Percentiles rank a stretch among this genome's conserved stretches.
Conservation (phyloP, 2,797 vertebrate genomes). For the Holocentrus rufus region DNA sequence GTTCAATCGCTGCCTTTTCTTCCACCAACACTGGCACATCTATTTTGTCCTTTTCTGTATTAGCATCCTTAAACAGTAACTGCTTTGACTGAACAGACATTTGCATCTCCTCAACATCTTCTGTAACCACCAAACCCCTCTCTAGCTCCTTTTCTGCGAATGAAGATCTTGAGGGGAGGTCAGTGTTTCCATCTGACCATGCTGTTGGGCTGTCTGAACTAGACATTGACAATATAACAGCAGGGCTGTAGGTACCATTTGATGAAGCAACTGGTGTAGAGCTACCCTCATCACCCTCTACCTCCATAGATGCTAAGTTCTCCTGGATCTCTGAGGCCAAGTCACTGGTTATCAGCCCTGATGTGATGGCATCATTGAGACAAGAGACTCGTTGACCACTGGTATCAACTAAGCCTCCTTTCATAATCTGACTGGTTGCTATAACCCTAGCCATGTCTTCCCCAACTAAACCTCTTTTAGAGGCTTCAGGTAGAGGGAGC, state of each 20-base stretch:
- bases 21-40: conserved; percentile 19
- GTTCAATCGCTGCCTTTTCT: conserved; percentile 28
- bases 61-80: conserved; percentile 9
- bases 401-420: conserved; percentile 84
- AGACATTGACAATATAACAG: conserved; percentile 33
- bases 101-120: background rate
- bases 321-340: conserved; percentile 76
- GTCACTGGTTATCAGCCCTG: conserved; percentile 79
- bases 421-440: conserved; percentile 82
- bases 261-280: conserved; percentile 60
- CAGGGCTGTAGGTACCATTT: conserved; percentile 47
- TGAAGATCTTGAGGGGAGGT: conserved; percentile 23
- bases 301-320: conserved; percentile 44
- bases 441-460: conserved; percentile 84
- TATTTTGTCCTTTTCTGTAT: conserved; percentile 32
- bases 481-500: conserved; percentile 83
- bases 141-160: conserved; percentile 39
- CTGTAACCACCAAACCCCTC: conserved; percentile 2
- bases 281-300: conserved; percentile 50
- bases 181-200: conserved; percentile 37
- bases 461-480: conserved; percentile 81
- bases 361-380: conserved; percentile 81
- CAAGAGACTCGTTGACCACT: conserved; percentile 75
- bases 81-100: conserved; percentile 30
- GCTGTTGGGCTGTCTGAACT: conserved; percentile 53